These are phyloP conservation scores for Macaca mulatta DNA, from an alignment of 2,113 vertebrate species.

Conservation along the genomic window DNA sequence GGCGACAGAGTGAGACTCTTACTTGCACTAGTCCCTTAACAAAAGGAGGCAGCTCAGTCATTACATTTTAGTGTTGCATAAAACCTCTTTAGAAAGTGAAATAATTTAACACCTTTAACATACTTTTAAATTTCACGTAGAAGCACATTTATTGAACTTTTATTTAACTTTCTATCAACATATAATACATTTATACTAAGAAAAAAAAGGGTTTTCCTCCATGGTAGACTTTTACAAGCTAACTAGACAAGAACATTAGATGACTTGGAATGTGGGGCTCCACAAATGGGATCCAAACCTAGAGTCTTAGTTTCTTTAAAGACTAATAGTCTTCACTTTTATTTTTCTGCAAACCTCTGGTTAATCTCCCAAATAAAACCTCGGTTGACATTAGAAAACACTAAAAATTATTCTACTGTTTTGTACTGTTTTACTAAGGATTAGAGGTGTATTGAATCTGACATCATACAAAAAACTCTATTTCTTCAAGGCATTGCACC, in stretches of 20 bases:
- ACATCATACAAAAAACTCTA: not conserved
- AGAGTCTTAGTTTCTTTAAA: not conserved
- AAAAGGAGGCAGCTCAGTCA: not conserved
- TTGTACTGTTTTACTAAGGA: not conserved
- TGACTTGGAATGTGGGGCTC: not conserved
- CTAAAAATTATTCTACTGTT: not conserved
- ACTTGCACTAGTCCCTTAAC: not conserved
- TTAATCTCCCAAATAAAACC: not conserved
- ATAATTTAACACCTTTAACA: slow-evolving; percentile 19
- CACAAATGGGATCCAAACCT: not conserved
- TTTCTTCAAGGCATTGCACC: slow-evolving; percentile 17
- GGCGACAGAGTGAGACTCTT: not conserved
- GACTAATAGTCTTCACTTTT: slow-evolving; percentile 16
- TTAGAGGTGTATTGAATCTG: not conserved
- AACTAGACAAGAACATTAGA: not conserved
- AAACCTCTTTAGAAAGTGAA: slow-evolving; percentile 33
- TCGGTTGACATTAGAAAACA: not conserved
- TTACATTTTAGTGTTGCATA: not conserved
- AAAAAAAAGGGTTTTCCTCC: not conserved
- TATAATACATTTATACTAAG: not conserved
- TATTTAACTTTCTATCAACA: slow-evolving; percentile 22
- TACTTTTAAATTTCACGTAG: slow-evolving; percentile 32
- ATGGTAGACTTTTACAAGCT: not conserved
- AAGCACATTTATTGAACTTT: slow-evolving; percentile 3
- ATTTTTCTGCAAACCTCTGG: not conserved